Percentiles rank a stretch among this genome's conserved stretches.
Evolutionary conservation across 2,113 vertebrate genomes (phyloP).

Genomic region (Hemiscyllium ocellatum): DNA sequence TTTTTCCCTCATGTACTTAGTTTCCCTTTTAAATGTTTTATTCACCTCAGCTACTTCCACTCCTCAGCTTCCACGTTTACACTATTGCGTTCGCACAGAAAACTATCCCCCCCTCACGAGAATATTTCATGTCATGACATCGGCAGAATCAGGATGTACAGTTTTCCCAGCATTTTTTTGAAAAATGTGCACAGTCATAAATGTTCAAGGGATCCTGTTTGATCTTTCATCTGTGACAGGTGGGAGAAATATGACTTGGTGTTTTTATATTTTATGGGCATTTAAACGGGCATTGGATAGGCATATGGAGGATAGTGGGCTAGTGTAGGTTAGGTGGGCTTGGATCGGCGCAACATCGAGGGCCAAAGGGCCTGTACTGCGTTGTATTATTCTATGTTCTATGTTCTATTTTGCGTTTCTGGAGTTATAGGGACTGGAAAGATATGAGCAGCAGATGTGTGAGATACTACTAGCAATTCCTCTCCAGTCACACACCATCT

Average conservation of each 20-base stretch:
- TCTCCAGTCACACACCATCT: no score
- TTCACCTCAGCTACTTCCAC: background rate
- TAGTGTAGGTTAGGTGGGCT: no score
- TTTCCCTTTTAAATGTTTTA: background rate
- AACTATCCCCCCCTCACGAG: background rate
- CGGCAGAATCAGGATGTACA: background rate
- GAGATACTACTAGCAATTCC: no score
- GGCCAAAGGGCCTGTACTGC: no score
- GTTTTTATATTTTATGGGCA: background rate
- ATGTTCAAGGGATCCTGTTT: background rate
- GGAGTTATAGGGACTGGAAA: background rate
- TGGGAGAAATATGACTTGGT: background rate
- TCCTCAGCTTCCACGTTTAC: background rate
- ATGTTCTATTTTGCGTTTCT: background rate
- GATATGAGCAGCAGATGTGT: no score
- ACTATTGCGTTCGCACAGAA: background rate
- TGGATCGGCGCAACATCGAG: no score
- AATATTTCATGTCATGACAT: background rate
- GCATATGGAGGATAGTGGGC: no score
- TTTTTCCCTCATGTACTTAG: background rate
- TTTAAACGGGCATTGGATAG: no score
- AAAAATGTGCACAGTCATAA: background rate
- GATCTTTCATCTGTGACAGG: background rate
- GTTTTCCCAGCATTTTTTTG: background rate
- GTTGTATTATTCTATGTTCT: no score